Conservation (phyloP, 2,888 invertebrate species). For the Biston stratarius region DNA sequence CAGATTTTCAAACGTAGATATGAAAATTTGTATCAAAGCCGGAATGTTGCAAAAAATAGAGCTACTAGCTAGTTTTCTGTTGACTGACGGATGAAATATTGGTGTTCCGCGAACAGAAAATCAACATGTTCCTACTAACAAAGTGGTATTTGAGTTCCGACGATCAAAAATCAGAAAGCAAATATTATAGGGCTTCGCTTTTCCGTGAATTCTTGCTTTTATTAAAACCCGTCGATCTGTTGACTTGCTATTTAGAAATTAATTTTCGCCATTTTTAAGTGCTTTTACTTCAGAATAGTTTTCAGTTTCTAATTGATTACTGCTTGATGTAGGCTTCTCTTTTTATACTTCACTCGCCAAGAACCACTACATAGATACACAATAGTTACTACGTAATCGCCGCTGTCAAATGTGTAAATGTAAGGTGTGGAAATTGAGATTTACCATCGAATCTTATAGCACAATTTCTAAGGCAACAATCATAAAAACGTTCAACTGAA, state of each 20-base stretch:
- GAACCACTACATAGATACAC: too few species aligned
- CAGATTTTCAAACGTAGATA: constrained; percentile 17
- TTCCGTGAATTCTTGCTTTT: constrained; percentile 10
- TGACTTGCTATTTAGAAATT: constrained; percentile 14
- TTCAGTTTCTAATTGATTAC: too few species aligned
- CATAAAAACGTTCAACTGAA: too few species aligned
- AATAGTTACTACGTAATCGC: too few species aligned
- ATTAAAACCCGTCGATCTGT: constrained; percentile 21
- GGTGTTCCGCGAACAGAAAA: constrained; percentile 47
- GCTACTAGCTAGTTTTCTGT: constrained; percentile 34
- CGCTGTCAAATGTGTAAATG: too few species aligned
- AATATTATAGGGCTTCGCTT: constrained; percentile 24
- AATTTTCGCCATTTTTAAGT: neutral
- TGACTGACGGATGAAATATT: constrained; percentile 51
- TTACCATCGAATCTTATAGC: too few species aligned
- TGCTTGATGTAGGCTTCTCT: too few species aligned
- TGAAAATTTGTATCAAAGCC: constrained; percentile 34
- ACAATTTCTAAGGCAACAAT: too few species aligned
- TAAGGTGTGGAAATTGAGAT: too few species aligned
- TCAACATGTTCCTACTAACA: constrained; percentile 48
- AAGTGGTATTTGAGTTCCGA: constrained; percentile 47
- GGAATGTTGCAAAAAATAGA: constrained; percentile 28
- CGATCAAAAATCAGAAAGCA: constrained; percentile 30
- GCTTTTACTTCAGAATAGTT: too few species aligned
- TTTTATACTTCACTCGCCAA: too few species aligned